Evolutionary conservation across 2,797 vertebrate species (phyloP).

Genomic region (Cossypha dichroa): DNA sequence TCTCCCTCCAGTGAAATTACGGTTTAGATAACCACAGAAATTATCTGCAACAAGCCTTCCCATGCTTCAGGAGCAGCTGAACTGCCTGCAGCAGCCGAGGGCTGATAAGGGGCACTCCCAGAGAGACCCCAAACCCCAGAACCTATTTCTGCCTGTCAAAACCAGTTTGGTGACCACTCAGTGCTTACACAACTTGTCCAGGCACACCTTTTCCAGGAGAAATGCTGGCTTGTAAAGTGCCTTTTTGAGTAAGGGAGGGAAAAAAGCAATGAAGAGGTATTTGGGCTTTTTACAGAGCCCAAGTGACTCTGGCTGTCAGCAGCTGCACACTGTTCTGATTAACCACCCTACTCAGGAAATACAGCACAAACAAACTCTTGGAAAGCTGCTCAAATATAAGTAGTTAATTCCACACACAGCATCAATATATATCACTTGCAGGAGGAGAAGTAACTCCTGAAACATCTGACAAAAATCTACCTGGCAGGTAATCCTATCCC

Average conservation of each 20-base stretch:
- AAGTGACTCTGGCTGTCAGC: background rate
- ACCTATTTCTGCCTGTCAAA: background rate
- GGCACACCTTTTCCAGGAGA: background rate
- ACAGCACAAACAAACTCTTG: background rate
- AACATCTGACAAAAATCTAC: background rate
- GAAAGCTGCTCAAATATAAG: background rate
- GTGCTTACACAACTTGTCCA: background rate
- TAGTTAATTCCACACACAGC: background rate
- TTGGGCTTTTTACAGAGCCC: background rate
- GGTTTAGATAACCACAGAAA: background rate
- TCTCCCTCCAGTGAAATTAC: background rate
- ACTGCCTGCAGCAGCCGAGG: background rate
- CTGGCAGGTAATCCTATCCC: background rate
- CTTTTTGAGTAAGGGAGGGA: background rate
- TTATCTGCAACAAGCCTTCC: background rate
- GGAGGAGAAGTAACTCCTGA: background rate
- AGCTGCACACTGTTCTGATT: background rate
- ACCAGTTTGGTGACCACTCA: background rate
- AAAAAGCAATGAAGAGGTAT: background rate
- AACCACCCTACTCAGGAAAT: background rate
- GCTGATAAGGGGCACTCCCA: constrained; percentile 44
- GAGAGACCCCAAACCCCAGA: background rate
- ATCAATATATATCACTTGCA: background rate
- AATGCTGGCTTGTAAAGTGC: background rate
- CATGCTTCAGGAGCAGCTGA: background rate